Evolutionary conservation across 2,888 invertebrate genomes (phyloP), one percentile per base, ranked within the genome.

Genomic region (Crematogaster levior): DNA sequence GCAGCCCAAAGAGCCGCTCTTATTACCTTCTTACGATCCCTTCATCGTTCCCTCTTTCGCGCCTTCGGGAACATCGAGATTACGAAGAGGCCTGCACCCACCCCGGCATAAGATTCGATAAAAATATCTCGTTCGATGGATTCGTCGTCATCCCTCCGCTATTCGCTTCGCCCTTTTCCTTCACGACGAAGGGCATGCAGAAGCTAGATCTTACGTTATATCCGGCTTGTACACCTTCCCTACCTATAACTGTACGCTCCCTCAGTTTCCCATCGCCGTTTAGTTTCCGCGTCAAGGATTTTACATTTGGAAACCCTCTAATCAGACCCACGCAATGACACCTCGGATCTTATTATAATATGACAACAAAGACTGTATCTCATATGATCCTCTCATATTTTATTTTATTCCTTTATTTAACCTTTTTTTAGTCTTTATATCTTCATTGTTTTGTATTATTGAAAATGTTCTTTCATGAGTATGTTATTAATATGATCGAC

Each of bases 1-100:
- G 34, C 53, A 37, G 60, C 30, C 24, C 34, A 60, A 65, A 77
- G 82, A 51, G 53, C 48, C 63, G 48, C 56, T 53, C 84, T 84
- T 84, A 83, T 85, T 84, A 85, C 79, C 82, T 80, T 82, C 56
- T 80, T 85, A 82, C 79, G 79, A 58, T 68, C 68, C 61, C 63
- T 66, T 58, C 56, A 43, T 75, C 30, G 65, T 58, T 70, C 65
- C 27, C 77, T 66, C 66, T 56, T 73, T 74, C 81, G 61, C 74
- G 81, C 83, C 79, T 82, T 83, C 65, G 73, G 68, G 68, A 75
- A 75, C 75, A 34, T 37, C 75, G 80, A 81, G 83, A 85, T 85
- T 85, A 81, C 68, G 72, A 63, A 83, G 74, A 53, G 58, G 60
- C 72, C 60, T 74, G 40, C 48, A 9, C 7, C 46, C 48, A 77